Base-by-base conservation (phyloP, 1,140 invertebrate species). In the Atta colombica region DNA sequence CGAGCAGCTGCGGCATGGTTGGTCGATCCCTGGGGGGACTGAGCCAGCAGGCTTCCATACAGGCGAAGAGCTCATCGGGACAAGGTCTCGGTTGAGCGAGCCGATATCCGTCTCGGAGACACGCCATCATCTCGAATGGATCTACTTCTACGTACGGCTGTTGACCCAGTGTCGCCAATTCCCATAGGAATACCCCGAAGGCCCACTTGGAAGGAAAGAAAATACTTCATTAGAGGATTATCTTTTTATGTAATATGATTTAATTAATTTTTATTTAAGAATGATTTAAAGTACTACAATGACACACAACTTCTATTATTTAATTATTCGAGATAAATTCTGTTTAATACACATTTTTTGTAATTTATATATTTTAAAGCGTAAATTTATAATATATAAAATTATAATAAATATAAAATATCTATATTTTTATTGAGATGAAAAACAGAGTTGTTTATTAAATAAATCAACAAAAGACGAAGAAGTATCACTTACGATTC, bases 21-120 rank as follows among this genome's bases (percentile, higher is more conserved):
- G 98, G 98, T 65, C 98, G 95, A 85, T 98, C 97, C 58, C 98
- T 97, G 3, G 97, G 96, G 75, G 97, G 96, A 68, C 97, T 96
- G 28, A 98, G 96, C 98, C 98, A 99, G 92, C 98, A 99, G 92
- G 97, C 98, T 21, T 98, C 98, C 98, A 99, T 99, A 87, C 99
- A 96, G 53, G 97, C 97, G 93, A 98, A 99, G 97, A 99, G 95
- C 96, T 99, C 98, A 96, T 99, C 98, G 1, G 99, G 99, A 94
- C 99, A 99, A 93, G 98, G 99, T 90, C 98, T 96, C 2, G 99
- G 99, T 92, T 99, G 98, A 16, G 97, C 96, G 25, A 99, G 96
- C 89, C 99, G 96, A 93, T 98, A 99, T 21, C 98, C 98, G 93
- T 98, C 98, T 69, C 97, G 96, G 35, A 99, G 96, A 95, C 98